Conservation (phyloP, 2,888 invertebrate genomes). For the Phortica okadai region DNA sequence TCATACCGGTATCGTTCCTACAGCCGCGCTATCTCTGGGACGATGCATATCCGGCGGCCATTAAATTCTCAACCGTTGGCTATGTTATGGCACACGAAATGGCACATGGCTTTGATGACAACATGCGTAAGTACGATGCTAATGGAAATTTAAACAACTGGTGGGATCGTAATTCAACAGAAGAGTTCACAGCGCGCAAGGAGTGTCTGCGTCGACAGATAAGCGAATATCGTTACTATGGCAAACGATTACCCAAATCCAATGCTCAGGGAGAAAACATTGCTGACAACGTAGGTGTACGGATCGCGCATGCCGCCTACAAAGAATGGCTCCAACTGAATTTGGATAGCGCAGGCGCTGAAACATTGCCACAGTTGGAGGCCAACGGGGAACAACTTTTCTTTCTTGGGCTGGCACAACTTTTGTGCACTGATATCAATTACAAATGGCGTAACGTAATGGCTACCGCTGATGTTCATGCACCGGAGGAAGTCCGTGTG, state of each 20-base stretch:
- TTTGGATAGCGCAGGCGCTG: slow-evolving; percentile 35
- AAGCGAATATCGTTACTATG: slow-evolving; percentile 51
- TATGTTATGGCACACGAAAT: slow-evolving; percentile 71
- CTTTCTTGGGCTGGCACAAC: slow-evolving; percentile 67
- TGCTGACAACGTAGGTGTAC: slow-evolving; percentile 73
- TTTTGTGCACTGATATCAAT: slow-evolving; percentile 64
- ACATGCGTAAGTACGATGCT: slow-evolving; percentile 62
- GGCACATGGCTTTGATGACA: slow-evolving; percentile 71
- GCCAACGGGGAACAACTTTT: slow-evolving; percentile 68
- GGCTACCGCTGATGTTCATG: slow-evolving; percentile 51
- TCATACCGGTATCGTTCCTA: slow-evolving; percentile 63
- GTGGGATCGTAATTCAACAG: slow-evolving; percentile 65
- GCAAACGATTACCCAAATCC: slow-evolving; percentile 47
- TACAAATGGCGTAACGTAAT: slow-evolving; percentile 40
- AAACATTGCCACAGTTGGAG: slow-evolving; percentile 61
- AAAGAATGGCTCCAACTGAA: slow-evolving; percentile 57
- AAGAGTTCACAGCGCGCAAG: slow-evolving; percentile 58
- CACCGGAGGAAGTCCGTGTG: slow-evolving; percentile 63
- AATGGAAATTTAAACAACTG: slow-evolving; percentile 65
- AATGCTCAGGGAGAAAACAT: slow-evolving; percentile 67
- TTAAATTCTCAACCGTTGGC: slow-evolving; percentile 69
- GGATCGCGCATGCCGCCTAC: slow-evolving; percentile 68
- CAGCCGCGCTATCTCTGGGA: slow-evolving; percentile 72
- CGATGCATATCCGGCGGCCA: slow-evolving; percentile 64
- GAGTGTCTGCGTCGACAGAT: slow-evolving; percentile 69